Percentiles rank a stretch among this genome's conserved stretches.
These are phyloP conservation scores for Tragelaphus scriptus DNA, from an alignment of 2,113 vertebrate genomes.

Conservation along the genomic window DNA sequence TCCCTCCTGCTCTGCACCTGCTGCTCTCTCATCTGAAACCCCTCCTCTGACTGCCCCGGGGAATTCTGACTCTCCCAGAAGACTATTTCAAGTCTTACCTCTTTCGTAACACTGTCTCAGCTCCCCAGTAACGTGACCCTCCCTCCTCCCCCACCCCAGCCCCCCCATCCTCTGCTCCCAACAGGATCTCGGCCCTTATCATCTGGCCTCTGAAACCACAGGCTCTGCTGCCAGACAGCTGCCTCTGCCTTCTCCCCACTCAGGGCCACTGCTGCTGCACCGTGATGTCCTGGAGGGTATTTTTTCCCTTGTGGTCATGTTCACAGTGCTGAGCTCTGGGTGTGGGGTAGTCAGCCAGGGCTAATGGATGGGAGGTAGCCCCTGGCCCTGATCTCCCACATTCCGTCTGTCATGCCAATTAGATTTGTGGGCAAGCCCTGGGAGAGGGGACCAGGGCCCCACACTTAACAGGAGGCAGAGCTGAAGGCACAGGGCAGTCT, in stretches of 20 bases:
- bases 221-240: background rate
- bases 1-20: background rate
- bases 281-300: accelerated
- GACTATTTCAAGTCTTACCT: background rate
- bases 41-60: background rate
- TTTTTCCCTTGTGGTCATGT: accelerated
- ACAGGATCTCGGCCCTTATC: background rate
- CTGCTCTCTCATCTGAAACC: background rate
- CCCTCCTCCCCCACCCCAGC: too few relatives aligned
- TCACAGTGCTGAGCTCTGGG: background rate
- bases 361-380: background rate
- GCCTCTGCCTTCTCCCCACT: background rate
- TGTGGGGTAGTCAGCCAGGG: accelerated
- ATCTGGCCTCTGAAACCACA: background rate
- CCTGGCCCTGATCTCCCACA: accelerated
- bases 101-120: background rate
- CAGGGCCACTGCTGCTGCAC: background rate
- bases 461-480: background rate
- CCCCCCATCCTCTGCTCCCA: background rate
- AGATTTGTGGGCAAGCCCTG: background rate
- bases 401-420: too few relatives aligned
- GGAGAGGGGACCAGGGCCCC: background rate
- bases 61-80: background rate
- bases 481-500: background rate
- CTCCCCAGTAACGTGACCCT: background rate